phyloP scores from a whole-genome alignment of 53 echinoderm and acorn worm genomes.

The Temnopleurus reevesii region DNA sequence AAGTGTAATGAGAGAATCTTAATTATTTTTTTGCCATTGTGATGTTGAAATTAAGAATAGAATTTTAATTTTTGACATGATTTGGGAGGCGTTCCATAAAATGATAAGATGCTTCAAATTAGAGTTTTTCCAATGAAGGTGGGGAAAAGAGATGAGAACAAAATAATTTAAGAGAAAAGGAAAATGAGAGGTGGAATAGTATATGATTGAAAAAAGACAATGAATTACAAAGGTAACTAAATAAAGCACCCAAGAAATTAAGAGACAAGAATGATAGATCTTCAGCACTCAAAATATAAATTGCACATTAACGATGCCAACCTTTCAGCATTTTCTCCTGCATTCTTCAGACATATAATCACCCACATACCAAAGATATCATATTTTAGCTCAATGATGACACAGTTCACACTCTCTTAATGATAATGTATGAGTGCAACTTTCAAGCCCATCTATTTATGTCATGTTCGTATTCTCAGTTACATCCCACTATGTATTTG shows the following conservation, averaged over 20 bases:
- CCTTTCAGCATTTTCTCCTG: background rate
- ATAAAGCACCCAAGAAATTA: too few relatives aligned
- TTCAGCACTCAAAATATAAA: background rate
- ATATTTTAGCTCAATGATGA: background rate
- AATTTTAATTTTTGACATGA: too few relatives aligned
- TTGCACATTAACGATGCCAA: background rate
- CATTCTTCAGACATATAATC: background rate
- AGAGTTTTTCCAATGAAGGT: too few relatives aligned
- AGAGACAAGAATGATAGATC: background rate
- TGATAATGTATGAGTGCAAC: background rate
- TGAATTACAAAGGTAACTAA: too few relatives aligned
- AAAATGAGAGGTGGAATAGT: background rate
- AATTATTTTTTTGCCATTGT: too few relatives aligned
- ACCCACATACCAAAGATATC: background rate
- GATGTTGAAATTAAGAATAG: too few relatives aligned
- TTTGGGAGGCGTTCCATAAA: too few relatives aligned
- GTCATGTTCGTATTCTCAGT: background rate
- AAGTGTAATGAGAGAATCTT: too few relatives aligned
- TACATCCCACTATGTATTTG: background rate
- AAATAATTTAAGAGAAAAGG: background rate
- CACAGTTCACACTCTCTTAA: conserved; percentile 1
- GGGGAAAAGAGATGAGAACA: background rate
- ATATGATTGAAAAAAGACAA: background rate
- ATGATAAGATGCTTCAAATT: too few relatives aligned
- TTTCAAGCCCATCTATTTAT: background rate